These are phyloP conservation scores for Triops longicaudatus DNA, from an alignment of 1,140 invertebrate genomes.

Conservation along the genomic window DNA sequence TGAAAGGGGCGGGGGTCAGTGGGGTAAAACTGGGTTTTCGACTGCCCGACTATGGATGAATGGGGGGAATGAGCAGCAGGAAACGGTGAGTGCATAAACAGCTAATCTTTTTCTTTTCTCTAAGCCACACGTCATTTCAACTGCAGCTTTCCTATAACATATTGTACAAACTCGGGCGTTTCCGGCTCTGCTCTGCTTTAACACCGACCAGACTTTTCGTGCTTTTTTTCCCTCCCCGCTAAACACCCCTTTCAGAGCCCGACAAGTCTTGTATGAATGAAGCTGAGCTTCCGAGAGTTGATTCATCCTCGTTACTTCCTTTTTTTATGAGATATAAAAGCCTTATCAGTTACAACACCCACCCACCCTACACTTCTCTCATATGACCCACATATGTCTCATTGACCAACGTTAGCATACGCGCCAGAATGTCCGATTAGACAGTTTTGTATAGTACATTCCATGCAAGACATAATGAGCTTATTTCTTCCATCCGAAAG, in stretches of 20 bases:
- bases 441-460: no score
- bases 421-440: no score
- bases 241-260: not conserved
- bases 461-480: no score
- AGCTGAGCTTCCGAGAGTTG: not conserved
- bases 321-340: not conserved
- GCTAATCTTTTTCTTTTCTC: conserved; percentile 13
- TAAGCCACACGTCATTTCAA: not conserved
- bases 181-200: not conserved
- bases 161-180: not conserved
- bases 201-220: not conserved
- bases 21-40: no score
- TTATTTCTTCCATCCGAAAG: no score
- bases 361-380: not conserved
- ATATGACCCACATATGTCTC: not conserved
- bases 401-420: not conserved
- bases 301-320: not conserved
- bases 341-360: not conserved
- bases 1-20: not conserved
- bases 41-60: not conserved
- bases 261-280: not conserved
- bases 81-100: conserved; percentile 11
- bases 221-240: conserved; percentile 1
- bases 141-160: not conserved
- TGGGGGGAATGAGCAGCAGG: not conserved